Evolutionary conservation across 2,888 invertebrate genomes (phyloP).

Genomic region (Slavum lentiscoides): DNA sequence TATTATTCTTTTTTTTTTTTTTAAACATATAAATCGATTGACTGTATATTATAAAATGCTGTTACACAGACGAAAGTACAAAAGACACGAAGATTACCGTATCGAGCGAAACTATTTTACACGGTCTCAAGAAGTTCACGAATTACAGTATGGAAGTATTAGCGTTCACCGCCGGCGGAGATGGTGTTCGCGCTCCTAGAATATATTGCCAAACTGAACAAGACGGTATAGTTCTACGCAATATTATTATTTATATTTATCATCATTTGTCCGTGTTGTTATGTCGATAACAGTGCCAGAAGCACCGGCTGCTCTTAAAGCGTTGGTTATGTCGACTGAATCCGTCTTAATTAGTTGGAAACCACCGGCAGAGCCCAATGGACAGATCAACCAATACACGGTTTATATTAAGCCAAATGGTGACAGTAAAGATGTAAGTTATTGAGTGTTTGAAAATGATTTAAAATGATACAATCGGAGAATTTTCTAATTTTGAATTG

Average conservation of each 20-base stretch:
- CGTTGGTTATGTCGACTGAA: constrained; percentile 86
- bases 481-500: not conserved
- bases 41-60: constrained; percentile 55
- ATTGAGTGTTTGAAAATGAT: not conserved
- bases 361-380: constrained; percentile 89
- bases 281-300: constrained; percentile 74
- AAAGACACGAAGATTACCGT: constrained; percentile 89
- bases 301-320: constrained; percentile 89
- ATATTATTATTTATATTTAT: not conserved
- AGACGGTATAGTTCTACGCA: constrained; percentile 70
- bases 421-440: constrained; percentile 46
- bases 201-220: constrained; percentile 94
- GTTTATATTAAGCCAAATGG: constrained; percentile 66
- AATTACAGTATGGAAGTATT: constrained; percentile 97
- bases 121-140: constrained; percentile 90
- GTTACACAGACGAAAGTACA: constrained; percentile 75
- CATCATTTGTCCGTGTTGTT: constrained; percentile 11
- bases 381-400: constrained; percentile 89
- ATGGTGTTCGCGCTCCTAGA: constrained; percentile 84
- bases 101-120: constrained; percentile 90
- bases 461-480: too few species aligned
- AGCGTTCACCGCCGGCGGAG: constrained; percentile 92
- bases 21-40: not conserved
- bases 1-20: not conserved
- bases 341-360: constrained; percentile 93